phyloP scores from a whole-genome alignment of 2,797 vertebrate species.

The Natrix natrix region DNA sequence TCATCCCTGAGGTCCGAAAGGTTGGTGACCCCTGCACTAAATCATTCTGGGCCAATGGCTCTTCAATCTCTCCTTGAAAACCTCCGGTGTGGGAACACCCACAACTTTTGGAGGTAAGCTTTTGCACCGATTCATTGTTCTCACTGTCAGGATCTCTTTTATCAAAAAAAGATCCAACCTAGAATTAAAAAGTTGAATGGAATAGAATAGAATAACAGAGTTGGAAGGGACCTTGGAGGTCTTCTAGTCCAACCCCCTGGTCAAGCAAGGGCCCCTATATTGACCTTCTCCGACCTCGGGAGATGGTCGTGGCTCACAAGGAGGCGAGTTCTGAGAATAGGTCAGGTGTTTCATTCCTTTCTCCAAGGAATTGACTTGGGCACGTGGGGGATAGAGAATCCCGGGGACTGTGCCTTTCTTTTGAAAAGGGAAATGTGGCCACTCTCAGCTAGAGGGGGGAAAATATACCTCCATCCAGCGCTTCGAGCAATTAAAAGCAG shows the following conservation, averaged over 20 bases:
- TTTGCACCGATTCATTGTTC: background rate
- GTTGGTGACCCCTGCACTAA: too few relatives aligned
- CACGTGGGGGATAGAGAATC: background rate
- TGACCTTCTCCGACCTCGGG: conserved; percentile 48
- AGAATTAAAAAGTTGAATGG: background rate
- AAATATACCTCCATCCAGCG: background rate
- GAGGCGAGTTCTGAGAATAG: conserved; percentile 64
- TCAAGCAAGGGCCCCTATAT: background rate
- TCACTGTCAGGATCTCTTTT: background rate
- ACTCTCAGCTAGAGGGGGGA: background rate
- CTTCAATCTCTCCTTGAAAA: background rate
- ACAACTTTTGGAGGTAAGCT: too few relatives aligned
- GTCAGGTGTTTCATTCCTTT: background rate
- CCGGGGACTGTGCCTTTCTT: background rate
- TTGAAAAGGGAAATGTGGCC: conserved; percentile 23
- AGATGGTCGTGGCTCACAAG: conserved; percentile 64
- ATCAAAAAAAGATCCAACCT: background rate
- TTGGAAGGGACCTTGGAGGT: background rate
- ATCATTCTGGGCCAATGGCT: background rate
- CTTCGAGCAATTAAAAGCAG: background rate
- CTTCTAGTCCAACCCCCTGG: too few relatives aligned
- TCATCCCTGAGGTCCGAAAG: too few relatives aligned
- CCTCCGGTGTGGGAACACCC: too few relatives aligned
- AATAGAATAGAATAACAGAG: background rate
- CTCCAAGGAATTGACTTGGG: background rate